phyloP scores from a whole-genome alignment of 2,797 vertebrate species.

The Scleropages formosus region DNA sequence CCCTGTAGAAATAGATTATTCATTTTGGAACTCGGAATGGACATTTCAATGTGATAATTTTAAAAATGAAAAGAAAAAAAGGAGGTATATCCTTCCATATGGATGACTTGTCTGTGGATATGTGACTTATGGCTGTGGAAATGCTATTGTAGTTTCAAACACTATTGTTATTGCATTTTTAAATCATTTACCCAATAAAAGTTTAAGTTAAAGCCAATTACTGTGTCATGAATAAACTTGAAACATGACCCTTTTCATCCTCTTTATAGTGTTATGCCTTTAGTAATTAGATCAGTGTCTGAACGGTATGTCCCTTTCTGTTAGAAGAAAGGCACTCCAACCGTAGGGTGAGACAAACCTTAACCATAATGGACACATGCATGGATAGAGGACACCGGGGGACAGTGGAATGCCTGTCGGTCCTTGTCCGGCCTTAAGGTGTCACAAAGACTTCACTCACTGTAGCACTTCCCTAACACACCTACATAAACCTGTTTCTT shows the following conservation, averaged over 20 bases:
- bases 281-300: no score
- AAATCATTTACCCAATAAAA: constrained; percentile 99
- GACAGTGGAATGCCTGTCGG: no score
- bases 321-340: no score
- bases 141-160: constrained; percentile 99
- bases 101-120: constrained; percentile 86
- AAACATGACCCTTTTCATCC: no score
- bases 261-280: no score
- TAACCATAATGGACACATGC: neutral
- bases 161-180: constrained; percentile 98
- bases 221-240: neutral
- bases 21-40: constrained; percentile 85
- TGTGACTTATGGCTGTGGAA: constrained; percentile 95
- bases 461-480: no score
- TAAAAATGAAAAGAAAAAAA: constrained; percentile 71
- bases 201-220: constrained; percentile 60
- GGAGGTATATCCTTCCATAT: constrained; percentile 54
- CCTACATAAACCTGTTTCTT: no score
- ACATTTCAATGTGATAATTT: constrained; percentile 81
- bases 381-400: no score
- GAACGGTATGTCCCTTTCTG: no score
- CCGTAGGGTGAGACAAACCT: neutral
- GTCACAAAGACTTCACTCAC: no score
- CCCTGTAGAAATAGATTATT: constrained; percentile 84
- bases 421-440: no score